Percentiles rank a stretch among this genome's conserved stretches.
Conservation (phyloP, 2,797 vertebrate species). For the Vipera latastei region DNA sequence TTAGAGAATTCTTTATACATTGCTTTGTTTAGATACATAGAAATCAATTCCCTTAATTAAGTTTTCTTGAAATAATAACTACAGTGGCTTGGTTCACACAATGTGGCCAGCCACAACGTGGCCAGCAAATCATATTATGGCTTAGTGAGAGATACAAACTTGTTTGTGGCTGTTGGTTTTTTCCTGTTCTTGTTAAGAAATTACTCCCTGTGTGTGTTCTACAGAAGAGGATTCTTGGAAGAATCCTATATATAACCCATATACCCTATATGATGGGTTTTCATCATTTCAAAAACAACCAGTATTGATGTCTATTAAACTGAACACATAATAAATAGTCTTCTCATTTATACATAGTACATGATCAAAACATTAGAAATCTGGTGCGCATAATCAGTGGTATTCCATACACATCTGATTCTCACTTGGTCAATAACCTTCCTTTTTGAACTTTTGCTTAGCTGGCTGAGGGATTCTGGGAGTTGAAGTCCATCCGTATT, state of each 20-base stretch:
- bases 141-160: background rate
- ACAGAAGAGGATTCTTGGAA: background rate
- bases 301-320: background rate
- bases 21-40: too few relatives aligned
- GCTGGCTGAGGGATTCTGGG: background rate
- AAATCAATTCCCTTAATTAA: too few relatives aligned
- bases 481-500: background rate
- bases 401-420: background rate
- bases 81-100: too few relatives aligned
- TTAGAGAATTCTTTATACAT: background rate
- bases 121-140: too few relatives aligned
- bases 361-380: background rate
- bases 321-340: background rate
- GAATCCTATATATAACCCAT: too few relatives aligned
- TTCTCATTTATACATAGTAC: background rate
- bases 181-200: background rate
- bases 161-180: background rate
- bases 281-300: background rate
- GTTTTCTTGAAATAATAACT: too few relatives aligned
- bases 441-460: background rate
- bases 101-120: too few relatives aligned
- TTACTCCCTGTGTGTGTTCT: background rate
- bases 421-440: background rate
- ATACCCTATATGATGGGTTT: background rate
- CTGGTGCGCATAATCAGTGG: background rate